A percentile compares a stretch with the other conserved stretches of the same genome.
These are phyloP conservation scores for Noturus placidus DNA, from an alignment of 2,113 vertebrate species.

Conservation along the genomic window DNA sequence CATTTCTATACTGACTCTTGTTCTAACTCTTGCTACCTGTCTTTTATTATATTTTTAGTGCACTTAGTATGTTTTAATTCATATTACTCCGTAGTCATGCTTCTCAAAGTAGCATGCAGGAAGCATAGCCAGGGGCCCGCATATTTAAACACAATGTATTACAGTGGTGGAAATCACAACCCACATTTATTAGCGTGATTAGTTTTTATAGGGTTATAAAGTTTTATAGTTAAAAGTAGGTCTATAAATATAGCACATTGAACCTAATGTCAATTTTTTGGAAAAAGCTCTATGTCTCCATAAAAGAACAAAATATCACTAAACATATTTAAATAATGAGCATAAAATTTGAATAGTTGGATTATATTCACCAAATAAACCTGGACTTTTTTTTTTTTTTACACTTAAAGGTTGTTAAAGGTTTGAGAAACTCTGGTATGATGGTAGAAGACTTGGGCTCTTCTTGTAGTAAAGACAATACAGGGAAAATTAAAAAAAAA, in stretches of 20 bases:
- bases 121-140: background rate
- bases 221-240: background rate
- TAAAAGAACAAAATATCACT: background rate
- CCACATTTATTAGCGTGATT: slow-evolving; percentile 8
- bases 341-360: background rate
- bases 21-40: background rate
- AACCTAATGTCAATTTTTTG: background rate
- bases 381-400: background rate
- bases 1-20: background rate
- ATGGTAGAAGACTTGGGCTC: background rate
- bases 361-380: background rate
- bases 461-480: background rate
- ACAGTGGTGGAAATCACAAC: slow-evolving; percentile 2
- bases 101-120: background rate
- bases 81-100: slow-evolving; percentile 2
- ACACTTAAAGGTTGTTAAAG: background rate
- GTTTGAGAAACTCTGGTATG: background rate
- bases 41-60: slow-evolving; percentile 4
- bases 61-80: background rate
- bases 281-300: background rate
- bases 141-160: slow-evolving; percentile 7
- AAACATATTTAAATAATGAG: background rate
- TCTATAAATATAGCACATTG: background rate
- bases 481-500: no score
- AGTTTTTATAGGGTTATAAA: slow-evolving; percentile 24